Percentiles rank a stretch among this genome's conserved stretches.
Conservation (phyloP, 2,888 invertebrate species). For the Lycaena phlaeas region DNA sequence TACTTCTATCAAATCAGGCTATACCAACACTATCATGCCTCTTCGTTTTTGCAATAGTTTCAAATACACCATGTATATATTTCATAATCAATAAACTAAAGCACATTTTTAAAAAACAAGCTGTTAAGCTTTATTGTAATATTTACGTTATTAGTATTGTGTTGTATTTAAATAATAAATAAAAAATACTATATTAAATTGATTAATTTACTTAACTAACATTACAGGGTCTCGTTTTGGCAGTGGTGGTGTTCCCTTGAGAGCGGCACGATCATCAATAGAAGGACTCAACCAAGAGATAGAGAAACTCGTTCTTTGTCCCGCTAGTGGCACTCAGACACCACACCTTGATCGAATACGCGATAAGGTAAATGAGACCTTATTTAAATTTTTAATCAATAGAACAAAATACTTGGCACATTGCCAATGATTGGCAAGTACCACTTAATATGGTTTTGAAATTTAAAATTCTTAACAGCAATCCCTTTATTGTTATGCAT, state of each 20-base stretch:
- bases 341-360: slow-evolving; percentile 67
- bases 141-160: too few species aligned
- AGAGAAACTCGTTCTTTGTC: slow-evolving; percentile 80
- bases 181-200: too few species aligned
- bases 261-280: slow-evolving; percentile 86
- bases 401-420: neutral
- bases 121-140: too few species aligned
- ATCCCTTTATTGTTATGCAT: neutral
- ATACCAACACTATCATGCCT: too few species aligned
- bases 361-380: slow-evolving; percentile 66
- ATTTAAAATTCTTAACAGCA: neutral
- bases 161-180: too few species aligned
- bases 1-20: too few species aligned
- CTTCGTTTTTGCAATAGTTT: too few species aligned
- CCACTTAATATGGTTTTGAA: neutral
- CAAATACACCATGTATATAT: too few species aligned
- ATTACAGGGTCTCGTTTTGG: slow-evolving; percentile 59
- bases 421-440: neutral
- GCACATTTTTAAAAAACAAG: too few species aligned
- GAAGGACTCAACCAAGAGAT: slow-evolving; percentile 92
- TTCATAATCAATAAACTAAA: too few species aligned
- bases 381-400: neutral
- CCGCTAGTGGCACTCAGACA: slow-evolving; percentile 65
- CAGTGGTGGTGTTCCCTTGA: slow-evolving; percentile 63
- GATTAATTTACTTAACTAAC: too few species aligned